Conservation (phyloP, 2,113 vertebrate species). For the Cynoglossus semilaevis region DNA sequence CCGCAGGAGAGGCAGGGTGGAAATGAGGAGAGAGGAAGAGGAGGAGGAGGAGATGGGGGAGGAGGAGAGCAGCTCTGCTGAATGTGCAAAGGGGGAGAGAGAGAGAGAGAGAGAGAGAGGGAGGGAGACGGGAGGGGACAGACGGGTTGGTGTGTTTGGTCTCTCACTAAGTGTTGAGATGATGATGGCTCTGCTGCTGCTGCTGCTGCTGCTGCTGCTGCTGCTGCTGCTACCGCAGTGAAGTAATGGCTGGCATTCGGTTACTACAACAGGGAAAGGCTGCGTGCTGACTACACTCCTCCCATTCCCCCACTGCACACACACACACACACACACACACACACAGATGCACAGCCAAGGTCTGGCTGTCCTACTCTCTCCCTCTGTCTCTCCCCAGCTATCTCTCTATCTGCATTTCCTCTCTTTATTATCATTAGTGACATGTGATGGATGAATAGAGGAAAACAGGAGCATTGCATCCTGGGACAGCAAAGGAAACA, state of each 20-base stretch:
- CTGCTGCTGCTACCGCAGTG: slow-evolving; percentile 69
- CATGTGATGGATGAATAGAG: slow-evolving; percentile 59
- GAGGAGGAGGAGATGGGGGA: slow-evolving; percentile 43
- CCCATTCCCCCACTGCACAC: slow-evolving; percentile 39
- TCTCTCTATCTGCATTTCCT: slow-evolving; percentile 20
- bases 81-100: slow-evolving; percentile 43
- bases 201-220: not conserved
- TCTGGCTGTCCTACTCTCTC: slow-evolving; percentile 28
- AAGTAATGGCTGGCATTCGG: slow-evolving; percentile 68
- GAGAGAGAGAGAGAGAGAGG: slow-evolving; percentile 7
- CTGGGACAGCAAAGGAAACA: slow-evolving; percentile 51
- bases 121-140: slow-evolving; percentile 60
- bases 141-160: slow-evolving; percentile 68
- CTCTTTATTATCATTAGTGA: slow-evolving; percentile 40
- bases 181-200: slow-evolving; percentile 11
- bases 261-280: slow-evolving; percentile 72
- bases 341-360: slow-evolving; percentile 33
- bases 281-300: slow-evolving; percentile 58
- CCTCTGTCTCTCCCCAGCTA: slow-evolving; percentile 26
- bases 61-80: slow-evolving; percentile 63
- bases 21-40: slow-evolving; percentile 8
- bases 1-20: slow-evolving; percentile 63
- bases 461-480: slow-evolving; percentile 50
- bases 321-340: slow-evolving; percentile 11
- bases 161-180: slow-evolving; percentile 42